These are phyloP conservation scores for Eupsittula cactorum DNA, from an alignment of 2,113 vertebrate species.

Conservation along the genomic window DNA sequence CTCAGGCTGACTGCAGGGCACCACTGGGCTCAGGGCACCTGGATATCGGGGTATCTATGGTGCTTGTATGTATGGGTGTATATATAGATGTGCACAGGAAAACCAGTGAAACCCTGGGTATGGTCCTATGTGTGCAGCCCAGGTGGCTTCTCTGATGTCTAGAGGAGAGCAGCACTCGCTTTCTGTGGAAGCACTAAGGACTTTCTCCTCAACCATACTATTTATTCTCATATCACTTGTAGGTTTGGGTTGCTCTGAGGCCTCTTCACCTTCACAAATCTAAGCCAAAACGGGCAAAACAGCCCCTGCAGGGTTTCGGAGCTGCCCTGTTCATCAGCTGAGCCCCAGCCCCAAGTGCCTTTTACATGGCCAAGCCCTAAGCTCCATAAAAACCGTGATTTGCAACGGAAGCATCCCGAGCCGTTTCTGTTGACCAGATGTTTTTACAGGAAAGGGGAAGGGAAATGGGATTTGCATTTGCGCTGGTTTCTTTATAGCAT, in stretches of 20 bases:
- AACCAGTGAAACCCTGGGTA: neutral
- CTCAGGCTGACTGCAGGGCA: neutral
- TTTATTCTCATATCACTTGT: neutral
- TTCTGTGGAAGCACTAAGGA: neutral
- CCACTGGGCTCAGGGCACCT: neutral
- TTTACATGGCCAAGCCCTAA: neutral
- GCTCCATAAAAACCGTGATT: neutral
- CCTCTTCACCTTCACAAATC: neutral
- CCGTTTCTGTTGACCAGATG: constrained; percentile 56
- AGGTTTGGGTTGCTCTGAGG: neutral
- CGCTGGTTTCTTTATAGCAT: neutral
- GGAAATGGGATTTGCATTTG: constrained; percentile 58
- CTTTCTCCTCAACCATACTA: neutral
- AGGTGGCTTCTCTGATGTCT: neutral
- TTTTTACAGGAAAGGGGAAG: constrained; percentile 48
- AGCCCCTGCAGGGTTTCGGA: neutral
- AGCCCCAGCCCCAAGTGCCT: neutral
- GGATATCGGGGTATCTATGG: accelerated
- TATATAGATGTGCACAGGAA: neutral
- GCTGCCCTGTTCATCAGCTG: neutral
- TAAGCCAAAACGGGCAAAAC: neutral
- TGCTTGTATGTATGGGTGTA: accelerated
- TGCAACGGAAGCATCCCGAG: constrained; percentile 20
- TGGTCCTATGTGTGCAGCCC: neutral
- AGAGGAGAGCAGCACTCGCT: accelerated